Evolutionary conservation across 2,113 vertebrate genomes (phyloP), one percentile per base, ranked within the genome.

Genomic region (Antechinus stuartii): DNA sequence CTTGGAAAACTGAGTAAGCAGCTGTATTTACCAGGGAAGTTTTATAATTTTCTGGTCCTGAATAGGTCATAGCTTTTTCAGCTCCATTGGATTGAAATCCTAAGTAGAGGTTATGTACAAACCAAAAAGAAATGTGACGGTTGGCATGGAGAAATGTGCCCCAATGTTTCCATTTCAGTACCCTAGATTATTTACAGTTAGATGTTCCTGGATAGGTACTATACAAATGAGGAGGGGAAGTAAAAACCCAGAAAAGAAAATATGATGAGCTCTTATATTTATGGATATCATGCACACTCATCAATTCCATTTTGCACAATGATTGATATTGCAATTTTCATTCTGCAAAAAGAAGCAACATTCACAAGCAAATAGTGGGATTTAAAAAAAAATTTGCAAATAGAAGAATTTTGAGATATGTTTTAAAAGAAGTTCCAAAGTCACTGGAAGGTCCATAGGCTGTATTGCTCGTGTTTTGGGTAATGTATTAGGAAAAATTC

Each of bases 11-110:
- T 91, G 47, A 92, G 35, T 47, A 95, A 89, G 89, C 46, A 92
- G 25, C 47, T n/a, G 0, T 89, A 93, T 89, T 94, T 97, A 90
- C 49, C 97, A 50, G 30, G 42, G 16, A 76, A 6, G 1, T 19
- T 96, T 96, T 96, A 7, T 50, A 53, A 22, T 61, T 89, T 96
- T 89, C 42, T 50, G 5, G 3, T 91, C 25, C 49, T 61, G 8
- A 93, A 61, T 89, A 46, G 92, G 97, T 97, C 96, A 97, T 96
- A 97, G 95, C 53, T 97, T 97, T 98, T 98, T 25, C 22, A 93
- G 1, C 4, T 42, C 26, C 0, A 68, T 89, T 96, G 93, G 14
- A 25, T 90, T 91, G 54, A 61, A 50, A 94, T 96, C 47, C 10
- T 14, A 57, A 92, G 92, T 10, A 94, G 89, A 91, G 25, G 76